Percentiles rank a stretch among this genome's conserved stretches.
phyloP scores from a whole-genome alignment of 2,888 invertebrate genomes.

The Philereme vetulata region DNA sequence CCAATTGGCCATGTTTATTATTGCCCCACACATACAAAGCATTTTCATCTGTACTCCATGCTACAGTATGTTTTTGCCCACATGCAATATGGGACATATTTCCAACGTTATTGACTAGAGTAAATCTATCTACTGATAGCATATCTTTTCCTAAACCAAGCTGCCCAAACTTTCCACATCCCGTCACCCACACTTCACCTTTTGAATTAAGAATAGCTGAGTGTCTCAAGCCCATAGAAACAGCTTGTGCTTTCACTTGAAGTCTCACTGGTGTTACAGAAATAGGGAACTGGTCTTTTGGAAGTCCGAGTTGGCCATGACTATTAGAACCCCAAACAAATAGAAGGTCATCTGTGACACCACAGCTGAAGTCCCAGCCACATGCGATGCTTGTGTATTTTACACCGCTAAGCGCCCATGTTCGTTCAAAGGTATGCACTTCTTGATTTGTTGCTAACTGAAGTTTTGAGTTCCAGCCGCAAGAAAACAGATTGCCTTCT shows the following conservation, averaged over 20 bases:
- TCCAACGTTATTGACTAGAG: conserved; percentile 81
- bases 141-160: conserved; percentile 82
- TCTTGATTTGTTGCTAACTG: conserved; percentile 85
- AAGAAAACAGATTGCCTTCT: conserved; percentile 87
- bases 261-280: conserved; percentile 65
- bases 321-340: conserved; percentile 94
- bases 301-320: conserved; percentile 89
- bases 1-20: conserved; percentile 92
- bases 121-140: conserved; percentile 67
- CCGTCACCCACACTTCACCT: conserved; percentile 85
- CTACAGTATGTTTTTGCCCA: conserved; percentile 92
- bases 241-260: conserved; percentile 78
- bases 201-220: conserved; percentile 86
- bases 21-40: conserved; percentile 91
- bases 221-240: conserved; percentile 88
- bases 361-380: conserved; percentile 93
- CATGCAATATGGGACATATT: conserved; percentile 87
- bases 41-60: conserved; percentile 79
- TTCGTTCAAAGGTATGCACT: conserved; percentile 83
- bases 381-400: conserved; percentile 86
- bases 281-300: conserved; percentile 73
- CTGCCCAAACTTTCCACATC: conserved; percentile 87
- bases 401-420: conserved; percentile 82
- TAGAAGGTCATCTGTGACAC: conserved; percentile 87
- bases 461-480: conserved; percentile 91